A percentile compares a stretch with the other conserved stretches of the same genome.
Evolutionary conservation across 2,113 vertebrate species (phyloP).

Genomic region (Nettapus auritus): DNA sequence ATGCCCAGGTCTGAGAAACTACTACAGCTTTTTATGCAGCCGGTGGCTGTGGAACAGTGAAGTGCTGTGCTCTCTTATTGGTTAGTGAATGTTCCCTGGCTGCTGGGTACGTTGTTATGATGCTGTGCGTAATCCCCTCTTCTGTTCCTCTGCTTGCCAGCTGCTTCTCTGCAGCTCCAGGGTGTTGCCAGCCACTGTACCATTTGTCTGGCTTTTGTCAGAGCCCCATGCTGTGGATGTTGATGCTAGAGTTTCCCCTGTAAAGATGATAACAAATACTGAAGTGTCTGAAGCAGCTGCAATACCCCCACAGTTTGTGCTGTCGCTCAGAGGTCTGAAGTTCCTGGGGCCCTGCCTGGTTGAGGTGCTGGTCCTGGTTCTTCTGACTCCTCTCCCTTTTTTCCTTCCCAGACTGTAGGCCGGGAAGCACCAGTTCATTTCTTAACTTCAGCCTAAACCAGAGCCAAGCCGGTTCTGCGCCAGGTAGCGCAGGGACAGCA

Average conservation of each 20-base stretch:
- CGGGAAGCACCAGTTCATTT: conserved; percentile 33
- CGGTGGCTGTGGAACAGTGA: background rate
- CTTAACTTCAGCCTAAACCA: conserved; percentile 60
- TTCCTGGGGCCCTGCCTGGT: background rate
- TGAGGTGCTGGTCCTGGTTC: background rate
- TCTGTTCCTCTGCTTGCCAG: background rate
- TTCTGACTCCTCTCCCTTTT: background rate
- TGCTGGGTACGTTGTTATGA: background rate
- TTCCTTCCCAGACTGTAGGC: conserved; percentile 71
- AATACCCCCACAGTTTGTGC: background rate
- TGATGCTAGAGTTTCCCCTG: background rate
- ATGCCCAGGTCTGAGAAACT: background rate
- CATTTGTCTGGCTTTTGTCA: background rate
- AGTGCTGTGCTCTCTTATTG: background rate
- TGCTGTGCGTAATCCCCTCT: background rate
- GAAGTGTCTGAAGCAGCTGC: background rate
- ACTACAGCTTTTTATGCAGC: background rate
- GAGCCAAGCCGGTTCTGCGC: conserved; percentile 11
- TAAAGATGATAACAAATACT: background rate
- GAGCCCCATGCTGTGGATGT: rapidly evolving
- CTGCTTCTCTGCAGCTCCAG: background rate
- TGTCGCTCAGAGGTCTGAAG: background rate
- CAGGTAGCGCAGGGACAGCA: background rate
- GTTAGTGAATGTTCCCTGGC: background rate
- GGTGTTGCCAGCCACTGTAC: background rate